Base-by-base conservation (phyloP, 2,888 invertebrate species). In the Halictus ligatus region DNA sequence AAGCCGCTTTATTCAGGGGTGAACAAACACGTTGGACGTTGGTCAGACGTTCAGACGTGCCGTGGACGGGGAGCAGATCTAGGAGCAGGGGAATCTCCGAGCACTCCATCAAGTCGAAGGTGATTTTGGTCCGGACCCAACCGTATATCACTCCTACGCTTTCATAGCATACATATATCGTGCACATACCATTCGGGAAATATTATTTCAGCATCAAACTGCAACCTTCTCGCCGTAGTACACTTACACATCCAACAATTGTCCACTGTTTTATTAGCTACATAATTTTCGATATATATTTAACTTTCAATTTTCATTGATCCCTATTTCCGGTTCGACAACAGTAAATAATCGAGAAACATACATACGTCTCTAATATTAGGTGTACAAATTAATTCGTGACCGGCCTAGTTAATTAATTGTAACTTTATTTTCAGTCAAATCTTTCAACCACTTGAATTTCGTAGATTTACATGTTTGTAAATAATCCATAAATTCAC, bases 1-100 rank as follows among this genome's bases (percentile, higher is more conserved):
- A 94, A 94, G 93, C 93, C 93, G 90, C 89, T 92, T 94, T 94
- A 94, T 92, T 94, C 91, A 92, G 91, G 95, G 95, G 91, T 93
- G 93, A 93, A 89, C 91, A 91, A 85, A 90, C 89, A 89, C 87
- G 88, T 80, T 72, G 89, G 89, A 89, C 90, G 86, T 72, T 86
- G 90, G 90, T 85, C 88, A 83, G 85, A 83, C 81, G 81, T 67
- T 75, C 67, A 73, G 78, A 82, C 84, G 89, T 83, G 80, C 71
- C 73, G 76, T 54, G 75, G 78, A 88, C 64, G 85, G 81, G 69
- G 84, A 81, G 76, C 78, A 80, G 87, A 78, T 91, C 86, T 83
- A 79, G 88, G 91, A 89, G 91, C 80, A 79, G 86, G 92, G 90
- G 91, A 92, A 93, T 93, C 92, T 84, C 89, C 86, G 89, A 90